Base-by-base conservation (phyloP, 2,113 vertebrate genomes). In the Poeciliopsis prolifica region DNA sequence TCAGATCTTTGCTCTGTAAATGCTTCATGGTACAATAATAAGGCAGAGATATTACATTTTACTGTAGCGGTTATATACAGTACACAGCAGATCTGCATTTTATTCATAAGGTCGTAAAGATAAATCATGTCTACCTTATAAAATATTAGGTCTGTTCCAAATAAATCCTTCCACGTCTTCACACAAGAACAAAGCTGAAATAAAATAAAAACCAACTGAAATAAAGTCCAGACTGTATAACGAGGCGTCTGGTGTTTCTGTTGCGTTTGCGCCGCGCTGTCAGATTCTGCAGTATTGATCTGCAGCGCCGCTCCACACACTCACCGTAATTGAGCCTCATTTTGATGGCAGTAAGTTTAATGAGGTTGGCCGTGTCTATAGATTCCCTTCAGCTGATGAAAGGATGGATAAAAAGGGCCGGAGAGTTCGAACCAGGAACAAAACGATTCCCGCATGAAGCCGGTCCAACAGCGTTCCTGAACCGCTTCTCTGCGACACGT, bases 261-360 rank as follows among this genome's bases (percentile, higher is more conserved):
- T 61, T 42, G 58, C 69, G 65, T 71, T 51, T 24, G 54, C 76
- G 74, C 78, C 68, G 75, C 28, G 44, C 72, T 51, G 72, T 81
- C 68, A 75, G 4, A 13, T 60, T 79, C 54, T 79, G 72, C 75
- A 68, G 60, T 87, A 91, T 91, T 85, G 91, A 93, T 92, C 77
- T 75, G 44, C 66, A 68, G 77, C 87, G 83, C 81, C 87, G 80
- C 90, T 86, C 81, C 78, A 79, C 74, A 81, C 64, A 62, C 67
- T 61, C 17, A 29, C 66, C 79, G 86, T 90, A 92, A 93, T 77
- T 88, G 86, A 89, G 80, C 89, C 80, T 87, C 87, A 91, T 92
- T 89, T 87, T 84, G 87, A 89, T 89, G 86, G 82, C 78, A 87
- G 82, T 87, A 86, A 37, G 77, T 92, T 91, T 90, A 92, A 93